These are phyloP conservation scores for Enteromius anoplus DNA, from an alignment of 2,797 vertebrate species.

Conservation along the genomic window DNA sequence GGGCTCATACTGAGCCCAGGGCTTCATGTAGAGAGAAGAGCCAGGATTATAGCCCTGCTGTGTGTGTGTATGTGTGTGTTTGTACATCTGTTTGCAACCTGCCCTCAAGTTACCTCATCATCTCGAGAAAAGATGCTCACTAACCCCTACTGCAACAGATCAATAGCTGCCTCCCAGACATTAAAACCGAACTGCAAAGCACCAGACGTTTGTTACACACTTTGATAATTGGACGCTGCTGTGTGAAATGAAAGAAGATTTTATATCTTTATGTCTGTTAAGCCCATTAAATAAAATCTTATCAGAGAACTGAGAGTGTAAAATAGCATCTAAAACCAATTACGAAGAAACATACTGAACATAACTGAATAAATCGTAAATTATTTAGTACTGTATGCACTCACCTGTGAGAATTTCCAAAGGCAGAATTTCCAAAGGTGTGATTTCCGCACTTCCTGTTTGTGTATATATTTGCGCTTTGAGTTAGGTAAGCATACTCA, in stretches of 20 bases:
- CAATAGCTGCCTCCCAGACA: constrained; percentile 47
- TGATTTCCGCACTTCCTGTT: constrained; percentile 57
- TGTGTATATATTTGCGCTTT: constrained; percentile 42
- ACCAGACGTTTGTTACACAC: constrained; percentile 21
- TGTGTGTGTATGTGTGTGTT: constrained; percentile 38
- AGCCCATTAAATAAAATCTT: neutral
- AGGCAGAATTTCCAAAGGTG: constrained; percentile 27
- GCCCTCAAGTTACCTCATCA: constrained; percentile 52
- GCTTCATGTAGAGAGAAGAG: constrained; percentile 59
- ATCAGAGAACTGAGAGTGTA: neutral
- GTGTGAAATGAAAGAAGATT: neutral
- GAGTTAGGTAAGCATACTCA: constrained; percentile 45
- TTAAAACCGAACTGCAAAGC: constrained; percentile 12
- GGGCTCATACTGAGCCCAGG: constrained; percentile 56
- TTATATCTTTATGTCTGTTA: neutral
- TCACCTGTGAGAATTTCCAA: constrained; percentile 19
- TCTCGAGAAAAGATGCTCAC: constrained; percentile 52
- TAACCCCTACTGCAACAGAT: constrained; percentile 38
- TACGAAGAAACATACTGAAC: neutral
- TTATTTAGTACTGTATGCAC: neutral
- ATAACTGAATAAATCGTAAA: neutral
- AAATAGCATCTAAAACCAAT: neutral
- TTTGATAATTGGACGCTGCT: constrained; percentile 34
- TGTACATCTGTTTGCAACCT: constrained; percentile 47
- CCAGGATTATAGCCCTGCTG: constrained; percentile 52